Evolutionary conservation across 2,113 vertebrate genomes (phyloP).

Genomic region (Albula goreensis): DNA sequence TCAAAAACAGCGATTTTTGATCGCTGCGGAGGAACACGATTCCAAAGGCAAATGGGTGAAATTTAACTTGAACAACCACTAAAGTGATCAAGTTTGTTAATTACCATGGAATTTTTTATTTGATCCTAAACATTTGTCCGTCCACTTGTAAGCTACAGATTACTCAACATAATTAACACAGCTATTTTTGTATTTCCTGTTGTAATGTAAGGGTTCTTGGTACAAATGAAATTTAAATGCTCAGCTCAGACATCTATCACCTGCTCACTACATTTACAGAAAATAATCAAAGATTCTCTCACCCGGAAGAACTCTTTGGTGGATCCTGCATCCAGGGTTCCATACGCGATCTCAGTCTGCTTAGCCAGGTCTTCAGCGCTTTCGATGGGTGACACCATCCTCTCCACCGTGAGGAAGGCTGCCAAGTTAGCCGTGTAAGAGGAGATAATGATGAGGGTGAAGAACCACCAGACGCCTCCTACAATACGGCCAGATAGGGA

Average conservation of each 20-base stretch:
- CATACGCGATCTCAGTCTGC: slow-evolving; percentile 96
- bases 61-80: no score
- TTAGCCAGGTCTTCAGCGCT: slow-evolving; percentile 97
- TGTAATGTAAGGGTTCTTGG: no score
- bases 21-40: slow-evolving; percentile 65
- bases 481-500: slow-evolving; percentile 96
- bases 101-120: no score
- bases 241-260: no score
- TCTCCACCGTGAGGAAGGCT: slow-evolving; percentile 96
- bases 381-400: slow-evolving; percentile 99
- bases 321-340: slow-evolving; percentile 93
- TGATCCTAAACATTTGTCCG: no score
- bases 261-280: no score
- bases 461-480: slow-evolving; percentile 99
- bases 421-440: slow-evolving; percentile 98
- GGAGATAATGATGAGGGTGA: slow-evolving; percentile 99
- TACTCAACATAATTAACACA: no score
- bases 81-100: no score
- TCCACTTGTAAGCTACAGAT: no score
- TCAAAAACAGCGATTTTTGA: slow-evolving; percentile 99
- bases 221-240: no score
- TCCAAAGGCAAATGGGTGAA: no score
- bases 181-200: no score
- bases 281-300: slow-evolving; percentile 31
- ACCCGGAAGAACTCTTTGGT: slow-evolving; percentile 99